A percentile compares a stretch with the other conserved stretches of the same genome.
Conservation (phyloP, 2,113 vertebrate species). For the Calonectris borealis region DNA sequence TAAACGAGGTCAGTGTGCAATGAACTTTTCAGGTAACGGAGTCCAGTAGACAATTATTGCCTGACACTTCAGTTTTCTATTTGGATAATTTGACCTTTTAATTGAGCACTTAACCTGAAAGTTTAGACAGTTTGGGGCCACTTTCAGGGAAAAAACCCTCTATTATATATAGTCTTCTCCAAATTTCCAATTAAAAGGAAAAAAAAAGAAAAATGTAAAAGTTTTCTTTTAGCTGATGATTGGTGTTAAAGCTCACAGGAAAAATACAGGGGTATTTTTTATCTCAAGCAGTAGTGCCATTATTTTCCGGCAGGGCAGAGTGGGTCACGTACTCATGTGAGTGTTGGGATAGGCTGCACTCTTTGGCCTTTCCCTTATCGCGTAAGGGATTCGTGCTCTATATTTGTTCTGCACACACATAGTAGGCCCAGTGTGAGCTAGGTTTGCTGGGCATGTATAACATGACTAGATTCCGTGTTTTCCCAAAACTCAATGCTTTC, state of each 20-base stretch:
- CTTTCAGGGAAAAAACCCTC: neutral
- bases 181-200: neutral
- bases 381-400: neutral
- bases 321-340: neutral
- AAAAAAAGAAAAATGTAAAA: accelerated
- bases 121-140: neutral
- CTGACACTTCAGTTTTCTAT: constrained; percentile 33
- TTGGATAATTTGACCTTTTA: constrained; percentile 58
- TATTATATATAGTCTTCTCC: neutral
- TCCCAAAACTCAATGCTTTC: neutral
- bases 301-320: neutral
- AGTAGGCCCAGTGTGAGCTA: neutral
- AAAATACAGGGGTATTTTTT: neutral
- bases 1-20: constrained; percentile 18
- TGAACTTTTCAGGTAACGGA: constrained; percentile 40
- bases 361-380: constrained; percentile 20
- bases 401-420: neutral
- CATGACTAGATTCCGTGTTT: accelerated
- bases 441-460: neutral
- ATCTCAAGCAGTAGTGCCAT: no score
- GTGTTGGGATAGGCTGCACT: constrained; percentile 11
- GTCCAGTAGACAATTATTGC: constrained; percentile 58
- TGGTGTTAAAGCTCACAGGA: neutral
- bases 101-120: constrained; percentile 49
- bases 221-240: neutral